phyloP scores from a whole-genome alignment of 1,140 invertebrate genomes.

The Achatina immaculata region DNA sequence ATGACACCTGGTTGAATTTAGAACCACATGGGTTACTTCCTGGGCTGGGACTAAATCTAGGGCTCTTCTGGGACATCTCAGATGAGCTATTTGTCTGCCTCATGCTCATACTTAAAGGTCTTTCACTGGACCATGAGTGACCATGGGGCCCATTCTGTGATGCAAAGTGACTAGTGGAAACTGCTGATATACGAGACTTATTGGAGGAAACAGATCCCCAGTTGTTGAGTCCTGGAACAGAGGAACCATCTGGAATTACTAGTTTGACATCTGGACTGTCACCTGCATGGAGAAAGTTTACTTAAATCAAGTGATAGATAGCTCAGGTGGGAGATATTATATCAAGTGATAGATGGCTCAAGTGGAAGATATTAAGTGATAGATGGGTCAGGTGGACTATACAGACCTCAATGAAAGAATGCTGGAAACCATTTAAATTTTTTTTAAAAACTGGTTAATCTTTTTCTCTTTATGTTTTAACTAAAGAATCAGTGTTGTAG shows the following conservation, averaged over 20 bases:
- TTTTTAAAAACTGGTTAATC: no score
- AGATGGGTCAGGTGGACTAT: no score
- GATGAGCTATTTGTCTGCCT: conserved; percentile 44
- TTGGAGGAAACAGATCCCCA: conserved; percentile 14
- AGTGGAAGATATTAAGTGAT: no score
- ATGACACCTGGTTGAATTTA: conserved; percentile 28
- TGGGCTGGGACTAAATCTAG: conserved; percentile 53
- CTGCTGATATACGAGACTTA: conserved; percentile 13
- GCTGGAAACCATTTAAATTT: no score
- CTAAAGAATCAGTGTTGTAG: no score
- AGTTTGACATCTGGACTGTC: conserved; percentile 17
- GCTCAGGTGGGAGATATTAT: no score
- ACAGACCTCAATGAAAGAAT: no score
- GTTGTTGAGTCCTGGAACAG: not conserved
- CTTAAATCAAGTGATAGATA: no score
- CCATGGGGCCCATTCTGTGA: conserved; percentile 1
- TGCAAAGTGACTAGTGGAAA: not conserved
- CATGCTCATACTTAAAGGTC: conserved; percentile 5
- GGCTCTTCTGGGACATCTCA: conserved; percentile 55
- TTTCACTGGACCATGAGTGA: not conserved
- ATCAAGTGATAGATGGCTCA: no score
- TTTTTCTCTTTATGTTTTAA: no score
- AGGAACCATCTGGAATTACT: not conserved
- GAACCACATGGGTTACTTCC: conserved; percentile 30
- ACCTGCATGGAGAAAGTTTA: conserved; percentile 14